These are phyloP conservation scores for Thymelicus lineola DNA, from an alignment of 2,888 invertebrate species.

Conservation along the genomic window DNA sequence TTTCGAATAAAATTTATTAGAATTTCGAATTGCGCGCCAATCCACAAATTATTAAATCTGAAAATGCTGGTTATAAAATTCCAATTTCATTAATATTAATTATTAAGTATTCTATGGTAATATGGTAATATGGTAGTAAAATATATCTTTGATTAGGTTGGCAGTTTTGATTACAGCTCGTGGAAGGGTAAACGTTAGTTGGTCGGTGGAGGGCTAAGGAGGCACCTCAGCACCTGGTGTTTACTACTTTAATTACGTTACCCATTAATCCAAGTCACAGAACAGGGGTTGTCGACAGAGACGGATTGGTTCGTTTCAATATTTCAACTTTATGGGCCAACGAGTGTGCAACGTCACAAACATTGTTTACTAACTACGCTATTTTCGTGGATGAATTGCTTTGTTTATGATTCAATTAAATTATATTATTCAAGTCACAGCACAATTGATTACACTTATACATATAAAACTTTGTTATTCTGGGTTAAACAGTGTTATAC, in stretches of 20 bases:
- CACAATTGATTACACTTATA: too few species aligned
- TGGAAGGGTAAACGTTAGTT: conserved; percentile 43
- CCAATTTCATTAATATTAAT: too few species aligned
- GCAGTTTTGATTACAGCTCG: conserved; percentile 5
- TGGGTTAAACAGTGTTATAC: too few species aligned
- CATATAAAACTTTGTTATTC: too few species aligned
- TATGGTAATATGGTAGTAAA: too few species aligned
- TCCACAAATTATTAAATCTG: too few species aligned
- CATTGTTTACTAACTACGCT: conserved; percentile 20
- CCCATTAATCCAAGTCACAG: conserved; percentile 70
- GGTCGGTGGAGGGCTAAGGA: conserved; percentile 49
- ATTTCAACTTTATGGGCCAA: conserved; percentile 43
- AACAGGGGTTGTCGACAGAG: conserved; percentile 69
- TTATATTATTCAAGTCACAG: too few species aligned
- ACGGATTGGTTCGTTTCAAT: conserved; percentile 62
- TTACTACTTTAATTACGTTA: conserved; percentile 77
- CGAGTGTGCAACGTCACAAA: conserved; percentile 23
- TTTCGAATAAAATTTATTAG: too few species aligned
- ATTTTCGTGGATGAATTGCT: background rate
- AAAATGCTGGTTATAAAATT: too few species aligned
- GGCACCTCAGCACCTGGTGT: conserved; percentile 61
- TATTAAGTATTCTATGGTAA: too few species aligned
- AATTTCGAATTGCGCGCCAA: too few species aligned
- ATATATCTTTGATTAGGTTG: background rate
- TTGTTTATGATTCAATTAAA: background rate